phyloP scores from a whole-genome alignment of 2,113 vertebrate species.

The Oncorhynchus nerka region DNA sequence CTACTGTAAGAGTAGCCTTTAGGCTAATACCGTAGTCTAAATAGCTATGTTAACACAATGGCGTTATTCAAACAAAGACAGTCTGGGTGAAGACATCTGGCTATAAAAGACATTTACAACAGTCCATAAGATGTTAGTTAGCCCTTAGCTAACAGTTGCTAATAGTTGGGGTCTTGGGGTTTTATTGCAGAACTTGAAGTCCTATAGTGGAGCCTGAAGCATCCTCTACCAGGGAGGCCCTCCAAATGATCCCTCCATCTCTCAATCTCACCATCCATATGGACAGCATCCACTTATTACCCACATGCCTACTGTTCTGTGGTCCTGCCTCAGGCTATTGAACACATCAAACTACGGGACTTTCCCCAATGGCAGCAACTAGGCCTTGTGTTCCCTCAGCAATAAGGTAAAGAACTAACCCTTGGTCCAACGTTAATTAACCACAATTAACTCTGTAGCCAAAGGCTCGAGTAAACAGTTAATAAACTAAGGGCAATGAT shows the following conservation, averaged over 20 bases:
- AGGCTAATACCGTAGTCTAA: too few relatives aligned
- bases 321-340: slow-evolving; percentile 48
- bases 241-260: slow-evolving; percentile 24
- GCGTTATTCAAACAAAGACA: not conserved
- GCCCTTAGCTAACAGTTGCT: not conserved
- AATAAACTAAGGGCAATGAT: slow-evolving; percentile 62
- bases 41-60: too few relatives aligned
- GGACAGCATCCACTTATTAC: slow-evolving; percentile 57
- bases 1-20: too few relatives aligned
- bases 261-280: slow-evolving; percentile 67
- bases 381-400: slow-evolving; percentile 40
- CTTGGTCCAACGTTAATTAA: slow-evolving; percentile 56
- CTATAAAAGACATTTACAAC: not conserved
- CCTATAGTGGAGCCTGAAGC: slow-evolving; percentile 46
- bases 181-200: slow-evolving; percentile 43
- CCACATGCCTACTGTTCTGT: slow-evolving; percentile 55
- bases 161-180: not conserved
- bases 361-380: slow-evolving; percentile 44
- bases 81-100: not conserved
- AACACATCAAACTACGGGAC: slow-evolving; percentile 39
- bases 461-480: slow-evolving; percentile 50
- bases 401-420: slow-evolving; percentile 46
- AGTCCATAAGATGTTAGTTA: not conserved
- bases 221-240: not conserved
- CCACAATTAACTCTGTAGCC: slow-evolving; percentile 73